Evolutionary conservation across 2,113 vertebrate genomes (phyloP).

Genomic region (Seriola quinqueradiata): DNA sequence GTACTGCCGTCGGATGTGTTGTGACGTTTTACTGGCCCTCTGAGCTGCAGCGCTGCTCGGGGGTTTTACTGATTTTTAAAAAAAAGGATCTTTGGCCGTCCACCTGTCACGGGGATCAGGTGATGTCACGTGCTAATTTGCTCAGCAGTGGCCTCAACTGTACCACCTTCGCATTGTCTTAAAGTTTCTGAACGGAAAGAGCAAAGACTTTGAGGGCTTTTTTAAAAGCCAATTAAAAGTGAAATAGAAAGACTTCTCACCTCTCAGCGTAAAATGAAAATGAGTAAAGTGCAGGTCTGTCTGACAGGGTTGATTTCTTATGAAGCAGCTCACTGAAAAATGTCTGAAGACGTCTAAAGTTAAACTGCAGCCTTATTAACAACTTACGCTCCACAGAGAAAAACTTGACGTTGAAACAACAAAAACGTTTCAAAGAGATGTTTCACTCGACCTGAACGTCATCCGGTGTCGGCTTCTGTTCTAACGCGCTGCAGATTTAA

Average conservation of each 20-base stretch:
- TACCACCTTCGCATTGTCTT: background rate
- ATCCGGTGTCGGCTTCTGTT: too few relatives aligned
- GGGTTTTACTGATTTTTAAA: conserved; percentile 1
- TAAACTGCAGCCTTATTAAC: background rate
- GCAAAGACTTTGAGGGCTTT: background rate
- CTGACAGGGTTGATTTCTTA: conserved; percentile 2
- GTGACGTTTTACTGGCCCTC: conserved; percentile 9
- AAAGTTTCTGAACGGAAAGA: conserved; percentile 3
- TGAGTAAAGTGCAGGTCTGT: background rate
- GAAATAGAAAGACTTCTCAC: background rate
- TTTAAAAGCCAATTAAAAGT: conserved; percentile 23
- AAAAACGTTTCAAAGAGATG: background rate
- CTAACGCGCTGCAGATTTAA: background rate
- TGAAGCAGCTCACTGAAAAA: conserved; percentile 3
- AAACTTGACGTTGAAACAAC: conserved; percentile 6
- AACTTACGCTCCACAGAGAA: background rate
- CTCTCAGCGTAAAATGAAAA: background rate
- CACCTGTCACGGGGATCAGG: background rate
- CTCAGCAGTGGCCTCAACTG: background rate
- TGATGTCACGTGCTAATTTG: conserved; percentile 13
- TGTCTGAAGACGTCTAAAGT: background rate
- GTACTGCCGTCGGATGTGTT: conserved; percentile 12
- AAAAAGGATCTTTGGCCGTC: background rate
- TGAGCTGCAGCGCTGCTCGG: conserved; percentile 10
- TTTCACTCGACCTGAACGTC: background rate